Conservation (phyloP, 2,888 invertebrate genomes). For the Drosophila pegasa region DNA sequence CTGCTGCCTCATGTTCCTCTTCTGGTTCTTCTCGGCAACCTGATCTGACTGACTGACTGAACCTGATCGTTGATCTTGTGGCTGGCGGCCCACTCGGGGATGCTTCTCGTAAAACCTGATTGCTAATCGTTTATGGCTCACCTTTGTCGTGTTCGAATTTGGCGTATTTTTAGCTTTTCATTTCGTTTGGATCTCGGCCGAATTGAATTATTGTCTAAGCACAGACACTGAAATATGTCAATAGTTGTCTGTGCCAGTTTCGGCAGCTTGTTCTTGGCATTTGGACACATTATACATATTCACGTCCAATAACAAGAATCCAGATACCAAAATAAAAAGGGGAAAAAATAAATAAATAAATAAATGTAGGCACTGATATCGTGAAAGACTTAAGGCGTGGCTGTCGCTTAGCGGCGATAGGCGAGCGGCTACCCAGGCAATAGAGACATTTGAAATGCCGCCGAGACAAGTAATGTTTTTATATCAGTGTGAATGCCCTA, state of each 20-base stretch:
- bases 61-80: conserved; percentile 23
- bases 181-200: conserved; percentile 40
- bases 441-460: conserved; percentile 42
- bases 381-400: conserved; percentile 45
- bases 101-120: conserved; percentile 44
- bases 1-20: neutral
- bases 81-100: conserved; percentile 25
- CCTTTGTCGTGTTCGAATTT: conserved; percentile 46
- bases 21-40: conserved; percentile 20
- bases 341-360: conserved; percentile 14
- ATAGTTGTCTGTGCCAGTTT: conserved; percentile 61
- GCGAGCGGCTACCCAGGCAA: conserved; percentile 25
- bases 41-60: conserved; percentile 16
- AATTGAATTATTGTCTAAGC: conserved; percentile 63
- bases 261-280: conserved; percentile 34
- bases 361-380: conserved; percentile 37
- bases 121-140: conserved; percentile 49
- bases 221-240: conserved; percentile 54
- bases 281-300: conserved; percentile 24
- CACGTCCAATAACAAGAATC: conserved; percentile 26
- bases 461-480: conserved; percentile 35
- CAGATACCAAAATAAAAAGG: conserved; percentile 24
- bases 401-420: conserved; percentile 43
- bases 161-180: conserved; percentile 62
- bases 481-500: conserved; percentile 10